Base-by-base conservation (phyloP, 2,113 vertebrate genomes). In the Microtus ochrogaster region DNA sequence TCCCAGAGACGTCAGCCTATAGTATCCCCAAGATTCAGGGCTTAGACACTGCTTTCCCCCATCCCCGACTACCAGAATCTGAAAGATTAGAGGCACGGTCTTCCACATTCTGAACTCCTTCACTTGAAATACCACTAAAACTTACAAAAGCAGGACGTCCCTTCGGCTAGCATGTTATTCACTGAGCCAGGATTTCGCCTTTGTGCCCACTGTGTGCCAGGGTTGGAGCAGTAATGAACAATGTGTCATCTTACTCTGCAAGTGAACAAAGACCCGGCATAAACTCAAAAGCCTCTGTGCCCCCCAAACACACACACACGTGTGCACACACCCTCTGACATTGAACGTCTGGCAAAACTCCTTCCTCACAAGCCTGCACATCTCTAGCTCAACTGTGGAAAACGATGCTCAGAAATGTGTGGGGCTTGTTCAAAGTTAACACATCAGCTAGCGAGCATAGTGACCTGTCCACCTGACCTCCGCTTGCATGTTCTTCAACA, bases 1-100 rank as follows among this genome's bases (percentile, higher is more conserved):
- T 3, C 55, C 70, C 63, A 1, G 10, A 0, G 2, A 6, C 39
- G 0, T 0, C 0, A 39, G 28, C 79, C 17, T 89, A 4, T 1
- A 17, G 65, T 12, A 3, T 14, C 70, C 36, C 0, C 70, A 7
- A 2, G 21, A 61, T 2, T 17, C 41, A 11, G 63, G n/a, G 24
- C 61, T 3, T 16, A 0, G 36, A 16, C 39, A 28, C 16, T 3
- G 41, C 12, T 47, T 66, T 33, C 41, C 44, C n/a, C 26, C 0
- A 52, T 11, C 36, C 17, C 0, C 0, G 10, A 47, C 28, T 6
- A 33, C 66, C 63, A 22, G 86, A 72, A 61, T n/a, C 87, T 61
- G 87, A 39, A 26, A 9, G 26, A 14, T 6, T 0, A 70, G n/a
- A 79, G 22, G 13, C 72, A 8, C 66, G 24, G 1, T 12, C 36